Evolutionary conservation across 2,888 invertebrate species (phyloP).

Genomic region (Eristalis arbustorum): DNA sequence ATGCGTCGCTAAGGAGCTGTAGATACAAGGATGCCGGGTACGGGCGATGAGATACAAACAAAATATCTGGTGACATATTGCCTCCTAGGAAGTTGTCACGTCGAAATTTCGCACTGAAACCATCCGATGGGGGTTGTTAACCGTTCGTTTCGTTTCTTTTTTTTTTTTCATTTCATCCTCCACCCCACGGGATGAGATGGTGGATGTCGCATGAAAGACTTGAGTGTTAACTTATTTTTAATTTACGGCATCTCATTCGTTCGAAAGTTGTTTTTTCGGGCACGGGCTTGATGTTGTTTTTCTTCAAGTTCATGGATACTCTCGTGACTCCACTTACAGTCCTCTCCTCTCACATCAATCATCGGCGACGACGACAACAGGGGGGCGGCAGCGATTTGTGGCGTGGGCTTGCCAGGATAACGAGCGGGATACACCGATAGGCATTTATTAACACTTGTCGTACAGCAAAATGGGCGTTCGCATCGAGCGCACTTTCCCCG

Average conservation of each 20-base stretch:
- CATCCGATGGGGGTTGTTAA: slow-evolving; percentile 62
- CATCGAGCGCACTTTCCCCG: slow-evolving; percentile 8
- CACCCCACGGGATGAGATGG: neutral
- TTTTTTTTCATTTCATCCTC: neutral
- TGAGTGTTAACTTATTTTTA: slow-evolving; percentile 44
- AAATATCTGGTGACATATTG: slow-evolving; percentile 66
- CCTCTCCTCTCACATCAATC: slow-evolving; percentile 29
- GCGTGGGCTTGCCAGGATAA: neutral
- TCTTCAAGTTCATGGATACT: slow-evolving; percentile 3
- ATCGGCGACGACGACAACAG: neutral
- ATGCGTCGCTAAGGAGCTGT: slow-evolving; percentile 57
- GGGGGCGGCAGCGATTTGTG: neutral
- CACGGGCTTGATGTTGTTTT: neutral
- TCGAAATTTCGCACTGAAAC: slow-evolving; percentile 58
- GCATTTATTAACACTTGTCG: slow-evolving; percentile 54
- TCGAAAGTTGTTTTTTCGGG: slow-evolving; percentile 11
- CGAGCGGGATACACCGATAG: slow-evolving; percentile 11
- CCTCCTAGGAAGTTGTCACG: slow-evolving; percentile 64
- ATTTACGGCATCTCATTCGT: slow-evolving; percentile 23
- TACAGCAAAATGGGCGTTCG: slow-evolving; percentile 42
- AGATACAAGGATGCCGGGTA: slow-evolving; percentile 8
- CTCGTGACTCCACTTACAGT: neutral
- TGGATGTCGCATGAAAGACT: neutral
- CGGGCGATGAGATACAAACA: slow-evolving; percentile 34
- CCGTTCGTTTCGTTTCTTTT: too few species aligned